Percentiles rank a stretch among this genome's conserved stretches.
phyloP scores from a whole-genome alignment of 2,113 vertebrate species.

The Nothocercus julius region DNA sequence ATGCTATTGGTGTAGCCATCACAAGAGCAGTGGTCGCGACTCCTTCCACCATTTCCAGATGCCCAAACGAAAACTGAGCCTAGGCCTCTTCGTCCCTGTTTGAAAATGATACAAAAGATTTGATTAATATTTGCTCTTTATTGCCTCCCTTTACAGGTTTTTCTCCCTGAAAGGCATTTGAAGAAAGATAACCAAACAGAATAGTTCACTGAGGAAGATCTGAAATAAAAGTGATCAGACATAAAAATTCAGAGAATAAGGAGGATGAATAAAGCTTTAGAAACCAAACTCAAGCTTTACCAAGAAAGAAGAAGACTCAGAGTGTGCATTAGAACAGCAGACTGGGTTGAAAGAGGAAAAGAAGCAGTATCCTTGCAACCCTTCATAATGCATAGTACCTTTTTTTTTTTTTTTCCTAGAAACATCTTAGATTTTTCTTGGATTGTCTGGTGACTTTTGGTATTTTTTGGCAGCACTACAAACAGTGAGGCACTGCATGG shows the following conservation, averaged over 20 bases:
- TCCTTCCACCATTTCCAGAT: slow-evolving; percentile 96
- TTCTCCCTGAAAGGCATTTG: accelerated
- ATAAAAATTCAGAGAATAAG: not conserved
- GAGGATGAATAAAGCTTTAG: not conserved
- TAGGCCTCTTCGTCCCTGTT: slow-evolving; percentile 91
- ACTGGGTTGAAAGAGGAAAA: not conserved
- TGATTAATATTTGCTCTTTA: not conserved
- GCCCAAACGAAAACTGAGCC: slow-evolving; percentile 99
- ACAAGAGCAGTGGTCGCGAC: slow-evolving; percentile 97
- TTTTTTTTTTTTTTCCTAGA: not conserved
- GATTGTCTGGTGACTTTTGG: not conserved
- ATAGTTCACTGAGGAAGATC: not conserved
- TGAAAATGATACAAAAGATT: slow-evolving; percentile 35
- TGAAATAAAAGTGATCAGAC: not conserved
- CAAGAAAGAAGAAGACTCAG: not conserved
- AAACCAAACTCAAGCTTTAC: not conserved
- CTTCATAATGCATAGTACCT: not conserved
- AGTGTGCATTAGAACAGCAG: not conserved
- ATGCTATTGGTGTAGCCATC: slow-evolving; percentile 99
- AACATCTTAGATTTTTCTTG: not conserved
- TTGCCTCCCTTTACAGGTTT: not conserved
- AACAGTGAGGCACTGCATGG: not conserved
- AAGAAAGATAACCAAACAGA: not conserved
- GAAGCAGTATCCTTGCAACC: not conserved
- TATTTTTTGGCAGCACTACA: not conserved